A percentile compares a stretch with the other conserved stretches of the same genome.
These are phyloP conservation scores for Temnothorax curvispinosus DNA, from an alignment of 1,140 invertebrate species.

Conservation along the genomic window DNA sequence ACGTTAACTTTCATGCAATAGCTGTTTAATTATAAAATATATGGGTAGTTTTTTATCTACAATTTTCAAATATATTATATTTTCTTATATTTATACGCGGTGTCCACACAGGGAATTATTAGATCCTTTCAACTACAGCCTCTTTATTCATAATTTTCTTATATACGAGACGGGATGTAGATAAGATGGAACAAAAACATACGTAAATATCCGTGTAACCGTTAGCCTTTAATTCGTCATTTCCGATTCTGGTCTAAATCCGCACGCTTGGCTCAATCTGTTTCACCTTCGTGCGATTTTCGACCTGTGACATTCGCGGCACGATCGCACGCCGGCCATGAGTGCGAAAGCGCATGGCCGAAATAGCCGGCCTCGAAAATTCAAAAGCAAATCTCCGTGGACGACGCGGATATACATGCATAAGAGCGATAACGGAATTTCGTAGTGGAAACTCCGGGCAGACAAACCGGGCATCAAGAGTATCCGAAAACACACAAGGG, in stretches of 20 bases:
- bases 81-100: neutral
- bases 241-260: neutral
- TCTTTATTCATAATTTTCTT: neutral
- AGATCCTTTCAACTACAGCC: neutral
- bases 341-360: constrained; percentile 23
- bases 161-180: neutral
- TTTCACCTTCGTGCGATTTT: constrained; percentile 14
- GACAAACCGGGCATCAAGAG: constrained; percentile 81
- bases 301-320: constrained; percentile 8
- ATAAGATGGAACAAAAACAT: neutral
- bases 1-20: neutral
- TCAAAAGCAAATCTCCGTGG: constrained; percentile 66
- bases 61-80: neutral
- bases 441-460: constrained; percentile 65
- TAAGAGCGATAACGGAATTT: constrained; percentile 68
- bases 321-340: constrained; percentile 12
- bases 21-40: neutral
- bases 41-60: neutral
- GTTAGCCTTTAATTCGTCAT: neutral
- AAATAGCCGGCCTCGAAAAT: constrained; percentile 47
- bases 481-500: constrained; percentile 78
- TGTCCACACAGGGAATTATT: neutral
- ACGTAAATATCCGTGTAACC: neutral
- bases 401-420: constrained; percentile 35
- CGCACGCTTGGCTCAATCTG: neutral